Conservation (phyloP, 1,140 invertebrate species). For the Parapsyche elsis region DNA sequence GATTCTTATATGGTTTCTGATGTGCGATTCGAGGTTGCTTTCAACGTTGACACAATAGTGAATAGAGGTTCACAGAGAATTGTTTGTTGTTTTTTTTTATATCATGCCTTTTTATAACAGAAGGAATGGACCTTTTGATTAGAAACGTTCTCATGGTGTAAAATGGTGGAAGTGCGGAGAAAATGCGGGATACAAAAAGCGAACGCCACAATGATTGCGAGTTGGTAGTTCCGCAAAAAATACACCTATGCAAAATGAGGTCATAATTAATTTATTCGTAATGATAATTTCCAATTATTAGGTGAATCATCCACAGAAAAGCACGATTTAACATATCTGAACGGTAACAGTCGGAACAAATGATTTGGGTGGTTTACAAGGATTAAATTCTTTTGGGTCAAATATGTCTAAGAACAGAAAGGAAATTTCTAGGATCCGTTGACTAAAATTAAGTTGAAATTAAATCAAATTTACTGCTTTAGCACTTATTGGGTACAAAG, state of each 20-base stretch:
- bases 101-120: neutral
- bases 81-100: neutral
- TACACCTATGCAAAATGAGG: neutral
- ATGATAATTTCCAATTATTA: neutral
- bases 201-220: neutral
- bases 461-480: too few species aligned
- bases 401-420: too few species aligned
- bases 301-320: neutral
- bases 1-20: conserved; percentile 15
- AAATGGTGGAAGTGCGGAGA: conserved; percentile 1
- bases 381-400: too few species aligned
- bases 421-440: too few species aligned
- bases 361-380: neutral
- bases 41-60: conserved; percentile 4
- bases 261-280: too few species aligned
- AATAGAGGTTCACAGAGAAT: conserved; percentile 3
- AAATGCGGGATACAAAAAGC: neutral
- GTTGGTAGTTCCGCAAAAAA: neutral
- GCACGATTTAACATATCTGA: neutral
- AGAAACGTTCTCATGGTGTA: neutral
- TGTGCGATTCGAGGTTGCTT: conserved; percentile 11
- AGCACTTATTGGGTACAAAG: too few species aligned
- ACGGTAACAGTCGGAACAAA: neutral
- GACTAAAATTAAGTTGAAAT: too few species aligned
- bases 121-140: neutral